Percentiles rank a stretch among this genome's conserved stretches.
phyloP scores from a whole-genome alignment of 2,888 invertebrate genomes.

The Rhamphomyia laevipes region DNA sequence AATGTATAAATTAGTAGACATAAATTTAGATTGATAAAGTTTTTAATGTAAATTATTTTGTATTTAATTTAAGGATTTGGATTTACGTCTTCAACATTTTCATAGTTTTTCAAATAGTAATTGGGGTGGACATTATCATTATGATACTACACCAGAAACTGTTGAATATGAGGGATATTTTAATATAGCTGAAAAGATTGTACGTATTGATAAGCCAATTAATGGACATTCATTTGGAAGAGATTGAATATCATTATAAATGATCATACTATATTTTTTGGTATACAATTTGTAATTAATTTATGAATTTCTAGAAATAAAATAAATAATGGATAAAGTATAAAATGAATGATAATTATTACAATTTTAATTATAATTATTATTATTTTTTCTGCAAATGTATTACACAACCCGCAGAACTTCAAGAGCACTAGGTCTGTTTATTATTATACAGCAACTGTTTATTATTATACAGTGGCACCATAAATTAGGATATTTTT shows the following conservation, averaged over 20 bases:
- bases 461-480: too few relatives aligned
- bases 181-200: constrained; percentile 57
- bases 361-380: too few relatives aligned
- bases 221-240: constrained; percentile 58
- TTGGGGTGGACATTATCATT: constrained; percentile 93
- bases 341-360: too few relatives aligned
- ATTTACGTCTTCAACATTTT: constrained; percentile 90
- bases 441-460: too few relatives aligned
- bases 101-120: constrained; percentile 78
- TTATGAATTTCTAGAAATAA: too few relatives aligned
- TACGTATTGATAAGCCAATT: constrained; percentile 63
- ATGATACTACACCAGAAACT: constrained; percentile 79
- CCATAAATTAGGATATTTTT: too few relatives aligned
- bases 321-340: too few relatives aligned
- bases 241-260: constrained; percentile 47
- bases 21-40: neutral
- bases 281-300: too few relatives aligned
- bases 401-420: too few relatives aligned
- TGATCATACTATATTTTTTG: too few relatives aligned
- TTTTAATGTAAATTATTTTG: neutral
- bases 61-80: constrained; percentile 58
- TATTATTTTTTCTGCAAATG: too few relatives aligned
- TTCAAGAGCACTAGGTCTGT: too few relatives aligned
- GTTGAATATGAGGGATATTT: constrained; percentile 88
- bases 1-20: constrained; percentile 42